These are phyloP conservation scores for Chelidonichthys spinosus DNA, from an alignment of 2,797 vertebrate species.

Conservation along the genomic window DNA sequence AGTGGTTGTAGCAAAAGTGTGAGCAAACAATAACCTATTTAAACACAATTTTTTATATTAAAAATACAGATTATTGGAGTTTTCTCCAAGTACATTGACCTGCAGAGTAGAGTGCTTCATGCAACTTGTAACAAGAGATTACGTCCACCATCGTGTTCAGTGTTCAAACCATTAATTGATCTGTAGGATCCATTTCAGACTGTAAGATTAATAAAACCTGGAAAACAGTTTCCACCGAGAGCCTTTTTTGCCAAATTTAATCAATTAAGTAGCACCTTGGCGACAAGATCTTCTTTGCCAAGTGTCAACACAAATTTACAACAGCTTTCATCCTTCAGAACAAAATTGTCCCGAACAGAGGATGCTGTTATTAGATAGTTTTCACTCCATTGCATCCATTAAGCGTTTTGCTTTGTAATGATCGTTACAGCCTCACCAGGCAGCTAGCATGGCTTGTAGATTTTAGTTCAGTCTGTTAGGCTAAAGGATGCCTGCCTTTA, in stretches of 20 bases:
- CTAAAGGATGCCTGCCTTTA: neutral
- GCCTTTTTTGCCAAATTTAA: too few relatives aligned
- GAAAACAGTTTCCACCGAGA: neutral
- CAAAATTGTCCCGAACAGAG: neutral
- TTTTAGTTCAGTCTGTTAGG: neutral
- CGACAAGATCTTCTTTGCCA: neutral
- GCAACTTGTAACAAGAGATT: neutral
- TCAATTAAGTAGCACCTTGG: neutral
- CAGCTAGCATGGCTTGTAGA: neutral
- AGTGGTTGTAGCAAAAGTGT: neutral
- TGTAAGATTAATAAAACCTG: neutral
- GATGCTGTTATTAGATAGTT: neutral
- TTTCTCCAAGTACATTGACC: neutral
- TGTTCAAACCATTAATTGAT: neutral
- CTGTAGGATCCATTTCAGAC: neutral
- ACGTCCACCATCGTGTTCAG: neutral
- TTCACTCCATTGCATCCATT: neutral
- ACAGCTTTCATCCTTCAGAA: neutral
- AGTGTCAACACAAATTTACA: constrained; percentile 4
- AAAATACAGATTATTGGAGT: neutral
- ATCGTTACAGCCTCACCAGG: constrained; percentile 1
- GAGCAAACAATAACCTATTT: neutral
- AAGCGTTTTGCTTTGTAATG: neutral
- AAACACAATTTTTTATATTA: neutral
- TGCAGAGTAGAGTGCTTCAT: neutral